Percentiles rank a stretch among this genome's conserved stretches.
These are phyloP conservation scores for Cyanoramphus novaezelandiae DNA, from an alignment of 2,113 vertebrate species.

Conservation along the genomic window DNA sequence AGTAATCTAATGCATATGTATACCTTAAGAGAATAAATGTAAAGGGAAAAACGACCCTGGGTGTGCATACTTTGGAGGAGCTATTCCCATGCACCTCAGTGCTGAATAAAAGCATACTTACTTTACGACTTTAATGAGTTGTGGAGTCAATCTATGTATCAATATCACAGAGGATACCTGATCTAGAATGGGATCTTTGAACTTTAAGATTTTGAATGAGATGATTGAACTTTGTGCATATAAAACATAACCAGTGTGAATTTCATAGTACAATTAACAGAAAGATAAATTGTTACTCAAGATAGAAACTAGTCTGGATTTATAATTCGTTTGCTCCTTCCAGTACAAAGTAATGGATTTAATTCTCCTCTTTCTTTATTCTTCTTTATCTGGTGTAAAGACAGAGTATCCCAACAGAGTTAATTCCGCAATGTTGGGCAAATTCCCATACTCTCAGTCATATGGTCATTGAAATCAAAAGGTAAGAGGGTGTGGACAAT, in stretches of 20 bases:
- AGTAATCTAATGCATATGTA: no score
- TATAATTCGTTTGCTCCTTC: neutral
- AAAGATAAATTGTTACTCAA: neutral
- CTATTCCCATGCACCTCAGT: no score
- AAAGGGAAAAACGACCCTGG: no score
- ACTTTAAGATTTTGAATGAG: neutral
- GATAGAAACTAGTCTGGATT: neutral
- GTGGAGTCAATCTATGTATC: no score
- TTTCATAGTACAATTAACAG: neutral
- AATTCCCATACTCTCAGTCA: neutral
- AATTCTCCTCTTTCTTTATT: neutral
- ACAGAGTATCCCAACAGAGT: neutral
- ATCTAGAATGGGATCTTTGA: neutral
- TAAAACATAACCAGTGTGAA: neutral
- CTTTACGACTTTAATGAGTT: no score
- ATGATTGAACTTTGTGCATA: neutral
- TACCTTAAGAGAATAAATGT: no score
- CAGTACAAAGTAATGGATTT: neutral
- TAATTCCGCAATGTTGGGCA: neutral
- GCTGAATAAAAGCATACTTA: no score
- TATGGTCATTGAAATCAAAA: neutral
- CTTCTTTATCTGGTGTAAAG: neutral
- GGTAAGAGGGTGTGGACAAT: no score
- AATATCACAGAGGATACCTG: no score
- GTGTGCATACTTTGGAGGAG: no score